Percentiles rank a stretch among this genome's conserved stretches.
These are phyloP conservation scores for Haliclona indistincta DNA, from an alignment of 37 sponge, comb jelly and placozoan species.

Conservation along the genomic window DNA sequence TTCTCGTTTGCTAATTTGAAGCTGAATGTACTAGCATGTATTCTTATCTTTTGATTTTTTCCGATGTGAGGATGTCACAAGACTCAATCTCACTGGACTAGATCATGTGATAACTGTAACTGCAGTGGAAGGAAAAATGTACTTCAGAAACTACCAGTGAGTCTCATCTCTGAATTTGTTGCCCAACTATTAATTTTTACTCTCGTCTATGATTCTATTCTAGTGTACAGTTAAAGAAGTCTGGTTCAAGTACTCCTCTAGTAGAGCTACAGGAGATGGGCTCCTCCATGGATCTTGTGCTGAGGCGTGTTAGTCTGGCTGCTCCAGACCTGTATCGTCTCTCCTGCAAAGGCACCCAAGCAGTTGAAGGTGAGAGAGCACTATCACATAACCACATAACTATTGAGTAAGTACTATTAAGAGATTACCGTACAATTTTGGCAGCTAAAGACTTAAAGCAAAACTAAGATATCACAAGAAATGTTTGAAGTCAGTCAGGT, in stretches of 20 bases:
- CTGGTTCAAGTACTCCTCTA: conserved; percentile 71
- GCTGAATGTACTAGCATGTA: too few relatives aligned
- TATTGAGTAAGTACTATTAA: too few relatives aligned
- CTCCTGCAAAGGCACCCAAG: conserved; percentile 78
- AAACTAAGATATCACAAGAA: too few relatives aligned
- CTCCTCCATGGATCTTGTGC: conserved; percentile 67
- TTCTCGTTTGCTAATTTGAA: too few relatives aligned
- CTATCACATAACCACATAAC: too few relatives aligned
- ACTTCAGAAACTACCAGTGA: conserved; percentile 72
- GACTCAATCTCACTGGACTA: conserved; percentile 72
- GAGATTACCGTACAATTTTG: too few relatives aligned
- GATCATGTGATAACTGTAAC: conserved; percentile 87
- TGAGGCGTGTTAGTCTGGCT: conserved; percentile 78
- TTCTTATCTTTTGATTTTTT: conserved; percentile 75
- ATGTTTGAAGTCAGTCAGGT: too few relatives aligned
- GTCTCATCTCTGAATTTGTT: not conserved
- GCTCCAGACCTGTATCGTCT: conserved; percentile 57
- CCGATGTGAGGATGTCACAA: conserved; percentile 54
- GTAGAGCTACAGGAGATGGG: conserved; percentile 96
- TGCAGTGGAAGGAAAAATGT: conserved; percentile 67
- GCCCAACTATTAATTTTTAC: not conserved
- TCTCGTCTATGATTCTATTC: not conserved
- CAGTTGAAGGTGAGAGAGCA: conserved; percentile 56
- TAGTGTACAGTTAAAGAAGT: conserved; percentile 75
- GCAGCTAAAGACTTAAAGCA: too few relatives aligned